These are phyloP conservation scores for Lutraria rhynchaena DNA, from an alignment of 1,140 invertebrate genomes.

Conservation along the genomic window DNA sequence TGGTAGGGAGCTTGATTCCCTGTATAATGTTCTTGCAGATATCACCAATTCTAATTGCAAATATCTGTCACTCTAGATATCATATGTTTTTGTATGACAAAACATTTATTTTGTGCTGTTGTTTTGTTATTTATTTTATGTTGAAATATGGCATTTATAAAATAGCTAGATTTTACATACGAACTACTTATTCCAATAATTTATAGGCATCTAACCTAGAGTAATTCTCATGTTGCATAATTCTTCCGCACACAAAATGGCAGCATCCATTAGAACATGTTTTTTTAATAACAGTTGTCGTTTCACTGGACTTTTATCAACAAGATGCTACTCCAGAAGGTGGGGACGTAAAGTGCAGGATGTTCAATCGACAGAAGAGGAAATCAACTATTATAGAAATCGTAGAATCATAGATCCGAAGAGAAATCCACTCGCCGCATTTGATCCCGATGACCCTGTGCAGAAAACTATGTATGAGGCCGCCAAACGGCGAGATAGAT, in stretches of 20 bases:
- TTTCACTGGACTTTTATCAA: neutral
- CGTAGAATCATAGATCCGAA: neutral
- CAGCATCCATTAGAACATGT: constrained; percentile 38
- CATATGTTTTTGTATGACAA: no score
- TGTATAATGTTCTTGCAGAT: no score
- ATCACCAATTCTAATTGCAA: no score
- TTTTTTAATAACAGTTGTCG: neutral
- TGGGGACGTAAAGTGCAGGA: neutral
- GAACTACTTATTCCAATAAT: no score
- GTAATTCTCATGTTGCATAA: no score
- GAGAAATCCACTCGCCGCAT: constrained; percentile 18
- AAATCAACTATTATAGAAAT: neutral
- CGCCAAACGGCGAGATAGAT: neutral
- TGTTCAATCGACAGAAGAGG: constrained; percentile 14
- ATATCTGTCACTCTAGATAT: no score
- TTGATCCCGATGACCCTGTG: constrained; percentile 6
- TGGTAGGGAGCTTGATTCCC: no score
- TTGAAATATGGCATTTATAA: no score
- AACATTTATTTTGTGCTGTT: no score
- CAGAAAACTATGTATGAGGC: neutral
- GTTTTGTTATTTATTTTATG: no score
- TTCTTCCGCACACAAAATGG: constrained; percentile 36
- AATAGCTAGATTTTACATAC: no score
- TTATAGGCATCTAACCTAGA: no score
- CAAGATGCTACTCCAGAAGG: constrained; percentile 5